phyloP scores from a whole-genome alignment of 2,888 invertebrate genomes.

The Electrophaes corylata region DNA sequence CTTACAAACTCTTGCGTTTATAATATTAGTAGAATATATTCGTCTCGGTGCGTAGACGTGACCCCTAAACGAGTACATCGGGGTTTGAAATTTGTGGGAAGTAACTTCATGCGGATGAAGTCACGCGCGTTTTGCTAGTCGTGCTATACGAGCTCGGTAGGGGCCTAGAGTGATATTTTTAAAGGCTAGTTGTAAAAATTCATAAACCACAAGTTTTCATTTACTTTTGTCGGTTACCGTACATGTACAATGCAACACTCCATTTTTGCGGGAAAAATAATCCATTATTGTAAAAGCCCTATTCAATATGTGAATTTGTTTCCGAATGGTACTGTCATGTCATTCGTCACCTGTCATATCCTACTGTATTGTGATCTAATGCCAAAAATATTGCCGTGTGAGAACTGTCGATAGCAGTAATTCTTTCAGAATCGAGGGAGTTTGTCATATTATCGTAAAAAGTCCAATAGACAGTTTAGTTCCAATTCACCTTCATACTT shows the following conservation, averaged over 20 bases:
- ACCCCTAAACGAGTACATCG: too few species aligned
- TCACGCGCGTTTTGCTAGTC: too few species aligned
- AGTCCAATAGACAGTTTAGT: not conserved
- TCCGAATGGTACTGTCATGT: conserved; percentile 58
- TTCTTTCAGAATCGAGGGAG: conserved; percentile 1
- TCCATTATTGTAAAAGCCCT: conserved; percentile 24
- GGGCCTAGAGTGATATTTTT: too few species aligned
- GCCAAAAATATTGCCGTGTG: conserved; percentile 10
- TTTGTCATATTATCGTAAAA: not conserved
- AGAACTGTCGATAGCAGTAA: conserved; percentile 12
- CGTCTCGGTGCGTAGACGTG: too few species aligned
- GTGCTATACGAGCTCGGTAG: too few species aligned
- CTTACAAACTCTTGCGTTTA: too few species aligned
- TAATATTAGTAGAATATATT: too few species aligned
- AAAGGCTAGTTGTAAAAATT: not conserved
- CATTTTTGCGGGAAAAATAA: conserved; percentile 19
- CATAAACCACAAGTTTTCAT: not conserved
- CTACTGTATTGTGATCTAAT: conserved; percentile 31
- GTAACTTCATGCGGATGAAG: too few species aligned
- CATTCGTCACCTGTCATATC: conserved; percentile 51
- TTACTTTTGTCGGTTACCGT: not conserved
- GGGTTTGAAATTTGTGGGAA: too few species aligned
- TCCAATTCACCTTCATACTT: too few species aligned
- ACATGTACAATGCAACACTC: conserved; percentile 20
- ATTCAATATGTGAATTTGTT: conserved; percentile 22